These are phyloP conservation scores for Acanthurus leucopareius DNA, from an alignment of 2,797 vertebrate genomes.

Conservation along the genomic window DNA sequence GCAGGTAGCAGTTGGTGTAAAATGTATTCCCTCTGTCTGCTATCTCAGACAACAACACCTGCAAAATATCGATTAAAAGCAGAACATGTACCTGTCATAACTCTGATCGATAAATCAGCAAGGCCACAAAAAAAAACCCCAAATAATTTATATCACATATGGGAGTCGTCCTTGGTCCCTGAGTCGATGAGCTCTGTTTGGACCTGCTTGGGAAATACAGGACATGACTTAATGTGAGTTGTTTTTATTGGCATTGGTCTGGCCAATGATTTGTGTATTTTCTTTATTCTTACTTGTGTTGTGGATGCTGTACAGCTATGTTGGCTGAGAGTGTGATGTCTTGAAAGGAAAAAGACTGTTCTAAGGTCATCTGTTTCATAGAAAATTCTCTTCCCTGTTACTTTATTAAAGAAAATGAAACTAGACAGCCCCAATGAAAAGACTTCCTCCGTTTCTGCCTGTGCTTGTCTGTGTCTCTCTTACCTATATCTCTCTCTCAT, in stretches of 20 bases:
- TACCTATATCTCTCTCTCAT: background rate
- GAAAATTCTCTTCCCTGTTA: conserved; percentile 17
- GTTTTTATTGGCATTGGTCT: conserved; percentile 7
- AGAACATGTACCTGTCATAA: conserved; percentile 32
- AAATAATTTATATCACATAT: conserved; percentile 48
- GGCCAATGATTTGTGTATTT: conserved; percentile 22
- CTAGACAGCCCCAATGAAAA: background rate
- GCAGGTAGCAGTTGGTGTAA: background rate
- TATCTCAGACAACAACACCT: background rate
- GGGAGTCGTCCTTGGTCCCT: conserved; percentile 34
- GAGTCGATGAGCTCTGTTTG: conserved; percentile 20
- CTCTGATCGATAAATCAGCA: conserved; percentile 43
- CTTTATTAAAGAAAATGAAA: conserved; percentile 29
- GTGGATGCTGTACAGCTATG: conserved; percentile 22
- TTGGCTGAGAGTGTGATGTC: conserved; percentile 26
- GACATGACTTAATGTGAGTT: conserved; percentile 13
- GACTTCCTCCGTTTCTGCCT: background rate
- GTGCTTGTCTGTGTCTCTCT: background rate
- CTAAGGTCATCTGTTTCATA: conserved; percentile 12
- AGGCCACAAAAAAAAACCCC: conserved; percentile 27
- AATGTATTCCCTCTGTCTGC: background rate
- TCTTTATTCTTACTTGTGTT: conserved; percentile 10
- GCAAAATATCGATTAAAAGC: conserved; percentile 30
- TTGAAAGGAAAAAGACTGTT: conserved; percentile 2
- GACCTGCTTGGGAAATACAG: conserved; percentile 8